Conservation (phyloP, 2,113 vertebrate genomes). For the Scytalopus superciliaris region DNA sequence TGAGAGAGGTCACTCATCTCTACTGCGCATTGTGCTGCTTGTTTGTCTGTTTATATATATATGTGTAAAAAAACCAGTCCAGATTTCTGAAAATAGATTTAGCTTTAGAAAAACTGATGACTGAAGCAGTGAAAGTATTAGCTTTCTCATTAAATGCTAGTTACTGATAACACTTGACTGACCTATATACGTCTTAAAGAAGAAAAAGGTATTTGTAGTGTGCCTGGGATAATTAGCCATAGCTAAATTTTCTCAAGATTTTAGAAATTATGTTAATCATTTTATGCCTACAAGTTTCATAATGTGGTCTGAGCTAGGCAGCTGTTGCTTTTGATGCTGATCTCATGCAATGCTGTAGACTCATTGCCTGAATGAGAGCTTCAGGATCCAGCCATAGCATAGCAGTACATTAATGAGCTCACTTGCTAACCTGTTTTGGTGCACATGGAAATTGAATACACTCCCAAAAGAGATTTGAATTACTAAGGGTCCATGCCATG, state of each 20-base stretch:
- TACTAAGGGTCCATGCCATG: not conserved
- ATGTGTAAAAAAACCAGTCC: not conserved
- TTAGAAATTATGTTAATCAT: slow-evolving; percentile 1
- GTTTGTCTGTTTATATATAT: not conserved
- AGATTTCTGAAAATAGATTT: not conserved
- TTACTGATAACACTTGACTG: slow-evolving; percentile 9
- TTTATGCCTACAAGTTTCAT: not conserved
- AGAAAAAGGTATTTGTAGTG: slow-evolving; percentile 21
- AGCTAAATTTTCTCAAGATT: not conserved
- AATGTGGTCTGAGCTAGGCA: not conserved
- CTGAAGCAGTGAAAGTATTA: slow-evolving; percentile 18
- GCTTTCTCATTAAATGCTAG: slow-evolving; percentile 23
- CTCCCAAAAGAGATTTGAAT: not conserved
- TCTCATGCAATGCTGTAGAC: not conserved
- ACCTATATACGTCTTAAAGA: slow-evolving; percentile 18
- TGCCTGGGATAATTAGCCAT: not conserved
- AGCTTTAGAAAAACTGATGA: slow-evolving; percentile 34
- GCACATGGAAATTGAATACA: not conserved
- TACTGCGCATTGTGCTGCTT: not conserved
- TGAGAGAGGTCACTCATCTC: not conserved
- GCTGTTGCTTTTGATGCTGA: not conserved
- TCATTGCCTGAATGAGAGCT: not conserved
- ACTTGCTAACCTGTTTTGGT: not conserved
- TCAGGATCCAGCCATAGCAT: not conserved
- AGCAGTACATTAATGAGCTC: not conserved